Percentiles rank a stretch among this genome's conserved stretches.
These are phyloP conservation scores for Chalcis sispes DNA, from an alignment of 2,888 invertebrate species.

Conservation along the genomic window DNA sequence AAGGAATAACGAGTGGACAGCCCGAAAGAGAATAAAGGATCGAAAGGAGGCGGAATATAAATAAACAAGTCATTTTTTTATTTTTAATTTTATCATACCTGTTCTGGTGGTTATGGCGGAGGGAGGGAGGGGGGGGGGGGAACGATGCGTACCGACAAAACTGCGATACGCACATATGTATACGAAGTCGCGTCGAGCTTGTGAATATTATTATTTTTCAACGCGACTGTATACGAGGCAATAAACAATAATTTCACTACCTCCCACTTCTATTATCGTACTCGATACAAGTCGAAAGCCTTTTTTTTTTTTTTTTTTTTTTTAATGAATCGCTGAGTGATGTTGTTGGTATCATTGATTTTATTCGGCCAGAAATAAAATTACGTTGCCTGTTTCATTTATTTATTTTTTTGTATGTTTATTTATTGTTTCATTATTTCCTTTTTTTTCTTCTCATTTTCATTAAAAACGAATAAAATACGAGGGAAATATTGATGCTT, in stretches of 20 bases:
- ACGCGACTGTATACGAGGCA: conserved; percentile 3
- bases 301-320: too few relatives aligned
- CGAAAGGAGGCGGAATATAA: conserved; percentile 44
- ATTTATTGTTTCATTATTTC: too few relatives aligned
- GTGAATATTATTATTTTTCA: conserved; percentile 33
- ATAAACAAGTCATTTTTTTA: conserved; percentile 42
- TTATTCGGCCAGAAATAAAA: conserved; percentile 18
- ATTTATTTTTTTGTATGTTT: neutral
- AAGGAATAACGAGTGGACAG: conserved; percentile 15
- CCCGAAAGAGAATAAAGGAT: conserved; percentile 23
- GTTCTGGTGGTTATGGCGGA: too few relatives aligned
- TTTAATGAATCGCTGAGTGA: conserved; percentile 25
- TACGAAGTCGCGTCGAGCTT: conserved; percentile 36
- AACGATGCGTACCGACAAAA: conserved; percentile 15
- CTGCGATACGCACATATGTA: too few relatives aligned
- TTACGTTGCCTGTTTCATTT: too few relatives aligned
- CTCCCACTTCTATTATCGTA: neutral
- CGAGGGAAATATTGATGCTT: too few relatives aligned
- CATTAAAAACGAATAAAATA: too few relatives aligned
- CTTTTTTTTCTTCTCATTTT: too few relatives aligned
- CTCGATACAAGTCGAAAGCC: conserved; percentile 1
- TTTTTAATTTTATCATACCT: too few relatives aligned
- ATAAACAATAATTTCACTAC: conserved; percentile 38
- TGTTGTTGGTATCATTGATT: conserved; percentile 6
- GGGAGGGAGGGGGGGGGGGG: too few relatives aligned